Evolutionary conservation across 1,140 invertebrate species (phyloP).

Genomic region (Potamilus streckersoni): DNA sequence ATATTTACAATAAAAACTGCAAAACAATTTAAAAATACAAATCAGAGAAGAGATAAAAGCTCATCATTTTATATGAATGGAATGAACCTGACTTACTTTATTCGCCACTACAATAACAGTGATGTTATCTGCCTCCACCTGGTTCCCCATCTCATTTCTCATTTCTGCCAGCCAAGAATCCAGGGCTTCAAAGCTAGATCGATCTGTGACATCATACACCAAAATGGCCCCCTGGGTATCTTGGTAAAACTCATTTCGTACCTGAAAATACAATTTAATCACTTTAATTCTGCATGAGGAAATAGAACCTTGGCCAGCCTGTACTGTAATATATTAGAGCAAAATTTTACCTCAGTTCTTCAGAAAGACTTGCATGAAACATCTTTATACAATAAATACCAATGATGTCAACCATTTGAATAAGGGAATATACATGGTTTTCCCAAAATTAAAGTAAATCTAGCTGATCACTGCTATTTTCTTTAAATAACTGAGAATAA

Average conservation of each 20-base stretch:
- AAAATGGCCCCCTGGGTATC: conserved; percentile 66
- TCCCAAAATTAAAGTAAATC: too few species aligned
- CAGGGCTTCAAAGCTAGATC: conserved; percentile 61
- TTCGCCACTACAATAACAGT: conserved; percentile 66
- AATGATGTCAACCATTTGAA: too few species aligned
- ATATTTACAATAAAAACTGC: too few species aligned
- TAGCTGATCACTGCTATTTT: too few species aligned
- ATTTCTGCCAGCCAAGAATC: conserved; percentile 66
- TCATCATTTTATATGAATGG: too few species aligned
- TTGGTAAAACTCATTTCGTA: conserved; percentile 68
- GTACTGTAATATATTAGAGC: background rate
- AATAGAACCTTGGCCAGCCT: background rate
- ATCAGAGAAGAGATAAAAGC: too few species aligned
- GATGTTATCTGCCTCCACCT: conserved; percentile 61
- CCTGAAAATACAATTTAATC: conserved; percentile 42
- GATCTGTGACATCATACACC: conserved; percentile 63
- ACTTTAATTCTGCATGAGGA: background rate
- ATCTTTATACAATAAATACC: too few species aligned
- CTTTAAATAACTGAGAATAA: too few species aligned
- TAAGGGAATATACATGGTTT: too few species aligned
- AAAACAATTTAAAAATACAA: too few species aligned
- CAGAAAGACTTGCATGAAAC: too few species aligned
- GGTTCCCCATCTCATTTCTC: conserved; percentile 62
- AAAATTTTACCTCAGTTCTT: too few species aligned
- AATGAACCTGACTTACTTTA: conserved; percentile 50